phyloP scores from a whole-genome alignment of 2,113 vertebrate species.

The Capreolus pygargus region DNA sequence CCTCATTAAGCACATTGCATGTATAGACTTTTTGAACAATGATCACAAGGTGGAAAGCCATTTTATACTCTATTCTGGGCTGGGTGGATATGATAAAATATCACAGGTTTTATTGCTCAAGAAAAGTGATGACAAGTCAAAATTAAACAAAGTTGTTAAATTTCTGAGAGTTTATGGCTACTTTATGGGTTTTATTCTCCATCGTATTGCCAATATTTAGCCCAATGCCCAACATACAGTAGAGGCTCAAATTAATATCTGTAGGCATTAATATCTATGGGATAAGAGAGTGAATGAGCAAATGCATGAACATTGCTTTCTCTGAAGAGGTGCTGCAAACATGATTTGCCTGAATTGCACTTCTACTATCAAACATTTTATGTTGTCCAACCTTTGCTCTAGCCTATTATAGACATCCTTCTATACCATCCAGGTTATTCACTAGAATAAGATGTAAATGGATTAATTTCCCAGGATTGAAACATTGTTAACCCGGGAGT shows the following conservation, averaged over 20 bases:
- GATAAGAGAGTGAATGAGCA: not conserved
- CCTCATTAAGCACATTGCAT: not conserved
- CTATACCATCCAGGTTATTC: not conserved
- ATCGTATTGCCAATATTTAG: not conserved
- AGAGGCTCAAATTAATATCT: not conserved
- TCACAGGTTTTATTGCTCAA: not conserved
- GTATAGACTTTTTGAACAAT: not conserved
- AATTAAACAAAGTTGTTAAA: not conserved
- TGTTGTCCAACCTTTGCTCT: not conserved
- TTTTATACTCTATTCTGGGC: not conserved
- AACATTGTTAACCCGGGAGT: not conserved
- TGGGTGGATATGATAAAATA: not conserved
- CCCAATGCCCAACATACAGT: too few relatives aligned
- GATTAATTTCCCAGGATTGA: not conserved
- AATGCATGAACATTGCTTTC: not conserved
- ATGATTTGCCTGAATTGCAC: not conserved
- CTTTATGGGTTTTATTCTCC: not conserved
- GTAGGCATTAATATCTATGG: not conserved
- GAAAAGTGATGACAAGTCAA: not conserved
- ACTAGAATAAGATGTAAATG: not conserved
- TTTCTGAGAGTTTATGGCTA: not conserved
- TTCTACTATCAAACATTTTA: not conserved
- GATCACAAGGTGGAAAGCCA: not conserved
- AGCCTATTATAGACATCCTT: rapidly evolving
- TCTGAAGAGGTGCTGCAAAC: not conserved